Evolutionary conservation across 2,113 vertebrate species (phyloP).

Genomic region (Polypterus bichir): DNA sequence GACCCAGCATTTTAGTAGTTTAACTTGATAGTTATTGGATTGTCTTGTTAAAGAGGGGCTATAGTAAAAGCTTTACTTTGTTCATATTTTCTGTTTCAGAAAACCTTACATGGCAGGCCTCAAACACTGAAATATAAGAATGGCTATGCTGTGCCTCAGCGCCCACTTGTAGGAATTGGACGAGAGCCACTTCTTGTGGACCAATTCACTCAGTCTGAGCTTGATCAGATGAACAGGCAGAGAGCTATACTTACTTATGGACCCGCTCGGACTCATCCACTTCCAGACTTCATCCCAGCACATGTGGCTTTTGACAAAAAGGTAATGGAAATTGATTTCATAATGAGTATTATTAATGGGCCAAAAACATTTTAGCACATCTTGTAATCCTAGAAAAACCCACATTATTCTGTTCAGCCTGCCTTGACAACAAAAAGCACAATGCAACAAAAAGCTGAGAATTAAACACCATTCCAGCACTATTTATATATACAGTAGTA

Average conservation of each 20-base stretch:
- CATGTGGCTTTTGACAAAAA: conserved; percentile 85
- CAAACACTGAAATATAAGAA: conserved; percentile 73
- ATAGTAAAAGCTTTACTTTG: conserved; percentile 8
- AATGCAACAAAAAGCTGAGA: too few species aligned
- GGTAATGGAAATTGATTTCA: conserved; percentile 41
- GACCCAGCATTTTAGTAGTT: background rate
- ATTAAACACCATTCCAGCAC: too few species aligned
- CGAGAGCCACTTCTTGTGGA: conserved; percentile 50
- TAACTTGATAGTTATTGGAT: background rate
- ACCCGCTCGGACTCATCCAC: conserved; percentile 25
- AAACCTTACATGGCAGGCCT: conserved; percentile 65
- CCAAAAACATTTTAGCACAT: too few species aligned
- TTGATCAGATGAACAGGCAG: conserved; percentile 46
- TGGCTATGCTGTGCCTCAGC: conserved; percentile 54
- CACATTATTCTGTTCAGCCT: too few species aligned
- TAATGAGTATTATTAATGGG: too few species aligned
- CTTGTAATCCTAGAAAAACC: too few species aligned
- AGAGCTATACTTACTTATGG: conserved; percentile 41
- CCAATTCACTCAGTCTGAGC: conserved; percentile 52
- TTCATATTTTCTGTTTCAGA: conserved; percentile 47
- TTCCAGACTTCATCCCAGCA: conserved; percentile 57
- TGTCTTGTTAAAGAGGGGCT: background rate
- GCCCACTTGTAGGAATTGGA: conserved; percentile 59
- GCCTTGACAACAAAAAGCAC: too few species aligned
- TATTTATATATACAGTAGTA: too few species aligned